These are phyloP conservation scores for Drosophila barbarae DNA, from an alignment of 2,888 invertebrate genomes.

Conservation along the genomic window DNA sequence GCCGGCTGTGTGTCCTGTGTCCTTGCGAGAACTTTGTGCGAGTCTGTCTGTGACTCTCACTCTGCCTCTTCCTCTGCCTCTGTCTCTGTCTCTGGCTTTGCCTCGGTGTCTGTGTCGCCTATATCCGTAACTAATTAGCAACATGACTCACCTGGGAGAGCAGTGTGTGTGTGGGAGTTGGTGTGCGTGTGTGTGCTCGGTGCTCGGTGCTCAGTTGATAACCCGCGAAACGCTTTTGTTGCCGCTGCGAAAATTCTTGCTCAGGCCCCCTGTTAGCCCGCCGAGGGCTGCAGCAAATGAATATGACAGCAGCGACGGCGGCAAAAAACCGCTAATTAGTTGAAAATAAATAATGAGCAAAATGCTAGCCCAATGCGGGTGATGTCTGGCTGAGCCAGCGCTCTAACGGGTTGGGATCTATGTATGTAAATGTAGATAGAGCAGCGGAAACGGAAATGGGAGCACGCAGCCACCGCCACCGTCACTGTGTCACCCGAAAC, in stretches of 20 bases:
- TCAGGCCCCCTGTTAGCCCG: slow-evolving; percentile 15
- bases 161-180: slow-evolving; percentile 10
- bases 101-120: slow-evolving; percentile 42
- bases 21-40: background rate
- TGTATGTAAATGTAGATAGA: background rate
- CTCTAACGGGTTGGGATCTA: background rate
- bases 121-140: slow-evolving; percentile 71
- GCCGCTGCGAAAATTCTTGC: slow-evolving; percentile 41
- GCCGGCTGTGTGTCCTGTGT: background rate
- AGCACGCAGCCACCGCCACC: background rate
- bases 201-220: slow-evolving; percentile 51
- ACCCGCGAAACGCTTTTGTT: slow-evolving; percentile 64
- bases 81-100: slow-evolving; percentile 18
- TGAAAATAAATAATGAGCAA: slow-evolving; percentile 70
- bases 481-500: slow-evolving; percentile 24
- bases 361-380: slow-evolving; percentile 39
- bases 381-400: background rate
- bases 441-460: slow-evolving; percentile 9
- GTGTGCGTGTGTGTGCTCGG: slow-evolving; percentile 9
- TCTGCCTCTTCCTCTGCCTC: slow-evolving; percentile 21
- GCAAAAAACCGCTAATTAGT: slow-evolving; percentile 69
- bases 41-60: background rate
- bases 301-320: slow-evolving; percentile 48
- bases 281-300: slow-evolving; percentile 32
- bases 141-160: slow-evolving; percentile 66